Conservation (phyloP, 2,888 invertebrate genomes). For the Megalurothrips usitatus region DNA sequence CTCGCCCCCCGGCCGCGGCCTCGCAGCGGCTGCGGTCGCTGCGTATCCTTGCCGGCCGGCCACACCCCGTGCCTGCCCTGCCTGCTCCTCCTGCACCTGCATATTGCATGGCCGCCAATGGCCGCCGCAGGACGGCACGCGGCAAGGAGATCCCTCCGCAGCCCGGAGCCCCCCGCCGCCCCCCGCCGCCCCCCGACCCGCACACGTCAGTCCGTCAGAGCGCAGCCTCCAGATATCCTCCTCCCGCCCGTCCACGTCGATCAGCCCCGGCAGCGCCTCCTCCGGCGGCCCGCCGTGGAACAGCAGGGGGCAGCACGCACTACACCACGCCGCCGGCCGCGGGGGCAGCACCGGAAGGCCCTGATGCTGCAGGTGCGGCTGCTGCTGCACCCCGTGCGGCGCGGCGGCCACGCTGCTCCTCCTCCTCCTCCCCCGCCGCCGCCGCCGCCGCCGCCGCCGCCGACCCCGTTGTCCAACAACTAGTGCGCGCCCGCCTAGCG, state of each 20-base stretch:
- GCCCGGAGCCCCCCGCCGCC: conserved; percentile 34
- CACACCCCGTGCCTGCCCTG: too few species aligned
- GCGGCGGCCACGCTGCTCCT: too few species aligned
- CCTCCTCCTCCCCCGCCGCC: too few species aligned
- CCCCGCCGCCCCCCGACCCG: conserved; percentile 35
- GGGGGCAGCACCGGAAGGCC: too few species aligned
- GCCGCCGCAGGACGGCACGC: conserved; percentile 28
- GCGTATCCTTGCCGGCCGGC: too few species aligned
- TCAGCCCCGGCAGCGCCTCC: too few species aligned
- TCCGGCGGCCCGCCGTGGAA: neutral
- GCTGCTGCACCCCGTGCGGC: too few species aligned
- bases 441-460: conserved; percentile 39
- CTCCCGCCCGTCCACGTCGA: neutral
- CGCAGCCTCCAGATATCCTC: conserved; percentile 37
- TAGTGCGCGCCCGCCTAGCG: too few species aligned
- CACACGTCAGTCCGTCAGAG: conserved; percentile 32
- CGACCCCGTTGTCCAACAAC: conserved; percentile 32
- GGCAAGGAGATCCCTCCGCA: too few species aligned
- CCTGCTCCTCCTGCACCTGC: neutral
- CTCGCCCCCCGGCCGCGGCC: too few species aligned
- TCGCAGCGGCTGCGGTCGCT: too few species aligned
- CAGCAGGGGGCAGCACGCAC: neutral
- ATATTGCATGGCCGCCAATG: neutral
- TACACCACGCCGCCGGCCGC: neutral
- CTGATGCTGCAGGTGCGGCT: too few species aligned